Percentiles rank a stretch among this genome's conserved stretches.
Evolutionary conservation across 2,113 vertebrate genomes (phyloP).

Genomic region (Tetrax tetrax): DNA sequence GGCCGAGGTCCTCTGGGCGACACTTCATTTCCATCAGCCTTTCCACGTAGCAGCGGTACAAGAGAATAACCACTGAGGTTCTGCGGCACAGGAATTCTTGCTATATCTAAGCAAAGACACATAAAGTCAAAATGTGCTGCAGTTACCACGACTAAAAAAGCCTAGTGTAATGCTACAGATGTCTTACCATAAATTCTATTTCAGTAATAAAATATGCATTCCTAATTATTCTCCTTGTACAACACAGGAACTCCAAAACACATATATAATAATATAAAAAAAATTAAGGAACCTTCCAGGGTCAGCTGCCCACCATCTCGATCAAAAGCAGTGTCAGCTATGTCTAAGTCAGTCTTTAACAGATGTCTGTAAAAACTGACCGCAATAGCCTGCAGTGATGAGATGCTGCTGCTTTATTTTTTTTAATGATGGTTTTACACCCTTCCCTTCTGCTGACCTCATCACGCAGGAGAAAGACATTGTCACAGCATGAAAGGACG

Average conservation of each 20-base stretch:
- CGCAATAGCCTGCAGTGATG: accelerated
- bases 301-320: not conserved
- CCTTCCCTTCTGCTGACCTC: not conserved
- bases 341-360: not conserved
- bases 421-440: not conserved
- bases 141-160: not conserved
- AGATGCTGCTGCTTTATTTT: not conserved
- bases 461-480: not conserved
- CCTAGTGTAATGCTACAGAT: accelerated
- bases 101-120: conserved; percentile 80
- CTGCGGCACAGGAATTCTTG: conserved; percentile 73
- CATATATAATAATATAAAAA: not conserved
- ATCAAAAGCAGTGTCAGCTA: not conserved
- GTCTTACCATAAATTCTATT: not conserved
- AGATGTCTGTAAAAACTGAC: not conserved
- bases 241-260: not conserved
- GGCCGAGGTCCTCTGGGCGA: conserved; percentile 48
- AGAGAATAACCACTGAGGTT: conserved; percentile 89
- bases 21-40: not conserved
- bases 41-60: conserved; percentile 71
- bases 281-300: not conserved
- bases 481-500: not conserved
- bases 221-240: not conserved
- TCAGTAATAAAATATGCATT: not conserved
- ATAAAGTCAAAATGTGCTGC: not conserved